Evolutionary conservation across 1,140 invertebrate species (phyloP).

Genomic region (Penaeus japonicus): DNA sequence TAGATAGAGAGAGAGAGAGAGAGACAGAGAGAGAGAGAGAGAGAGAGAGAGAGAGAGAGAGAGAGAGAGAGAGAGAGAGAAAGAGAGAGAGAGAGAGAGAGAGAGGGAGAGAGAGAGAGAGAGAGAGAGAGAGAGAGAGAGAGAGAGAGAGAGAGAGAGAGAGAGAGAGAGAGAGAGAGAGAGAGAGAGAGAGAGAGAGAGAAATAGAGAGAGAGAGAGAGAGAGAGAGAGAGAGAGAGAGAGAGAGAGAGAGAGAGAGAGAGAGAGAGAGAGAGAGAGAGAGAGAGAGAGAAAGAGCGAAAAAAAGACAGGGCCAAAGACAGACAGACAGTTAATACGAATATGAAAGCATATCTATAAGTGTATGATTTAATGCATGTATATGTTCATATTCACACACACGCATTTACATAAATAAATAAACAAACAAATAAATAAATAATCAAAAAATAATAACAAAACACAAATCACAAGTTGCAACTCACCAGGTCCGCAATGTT

Average conservation of each 20-base stretch:
- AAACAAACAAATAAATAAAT: not conserved
- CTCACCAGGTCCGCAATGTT: constrained; percentile 96
- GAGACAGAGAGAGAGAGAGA: not conserved
- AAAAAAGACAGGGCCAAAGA: not conserved
- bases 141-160: not conserved
- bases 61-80: not conserved
- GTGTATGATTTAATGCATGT: not conserved
- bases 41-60: not conserved
- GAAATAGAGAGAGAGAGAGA: too few species aligned
- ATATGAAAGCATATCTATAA: not conserved
- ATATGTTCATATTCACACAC: not conserved
- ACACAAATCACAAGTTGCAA: constrained; percentile 43
- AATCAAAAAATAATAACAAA: not conserved
- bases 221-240: not conserved
- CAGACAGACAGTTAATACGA: not conserved
- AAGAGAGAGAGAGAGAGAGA: not conserved
- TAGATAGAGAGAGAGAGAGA: not conserved
- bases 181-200: not conserved
- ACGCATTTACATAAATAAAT: not conserved
- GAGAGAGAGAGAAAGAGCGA: too few species aligned
- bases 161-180: not conserved
- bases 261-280: not conserved
- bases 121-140: too few species aligned
- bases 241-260: not conserved
- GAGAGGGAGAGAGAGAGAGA: not conserved